These are phyloP conservation scores for Loris lydekkerianus DNA, from an alignment of 2,797 vertebrate species.

Conservation along the genomic window DNA sequence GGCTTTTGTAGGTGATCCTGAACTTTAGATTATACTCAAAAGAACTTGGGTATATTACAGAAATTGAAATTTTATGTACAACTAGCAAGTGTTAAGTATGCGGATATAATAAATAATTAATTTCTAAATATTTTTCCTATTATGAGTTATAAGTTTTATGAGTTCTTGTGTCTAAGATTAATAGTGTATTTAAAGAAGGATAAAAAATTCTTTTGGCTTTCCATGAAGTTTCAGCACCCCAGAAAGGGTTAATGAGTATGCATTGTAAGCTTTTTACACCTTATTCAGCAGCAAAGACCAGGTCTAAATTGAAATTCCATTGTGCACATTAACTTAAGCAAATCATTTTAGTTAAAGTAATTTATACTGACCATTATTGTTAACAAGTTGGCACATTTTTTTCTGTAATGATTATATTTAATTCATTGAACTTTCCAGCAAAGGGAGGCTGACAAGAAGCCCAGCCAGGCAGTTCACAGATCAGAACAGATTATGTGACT, in stretches of 20 bases:
- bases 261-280: not conserved
- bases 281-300: not conserved
- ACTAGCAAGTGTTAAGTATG: not conserved
- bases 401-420: slow-evolving; percentile 31
- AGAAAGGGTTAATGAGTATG: not conserved
- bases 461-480: not conserved
- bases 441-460: not conserved
- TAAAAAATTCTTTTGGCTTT: not conserved
- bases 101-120: not conserved
- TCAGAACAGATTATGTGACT: not conserved
- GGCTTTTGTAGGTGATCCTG: not conserved
- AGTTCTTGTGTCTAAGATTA: not conserved
- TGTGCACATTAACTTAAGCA: not conserved
- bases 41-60: not conserved
- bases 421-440: not conserved
- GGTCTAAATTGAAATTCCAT: not conserved
- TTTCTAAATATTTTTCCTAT: not conserved
- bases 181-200: not conserved
- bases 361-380: not conserved
- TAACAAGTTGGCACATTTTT: slow-evolving; percentile 1
- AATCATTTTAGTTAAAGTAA: not conserved
- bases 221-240: not conserved
- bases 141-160: not conserved
- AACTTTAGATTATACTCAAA: not conserved
- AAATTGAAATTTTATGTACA: not conserved